Conservation (phyloP, 2,888 invertebrate species). For the Parapristionchus giblindavisi region DNA sequence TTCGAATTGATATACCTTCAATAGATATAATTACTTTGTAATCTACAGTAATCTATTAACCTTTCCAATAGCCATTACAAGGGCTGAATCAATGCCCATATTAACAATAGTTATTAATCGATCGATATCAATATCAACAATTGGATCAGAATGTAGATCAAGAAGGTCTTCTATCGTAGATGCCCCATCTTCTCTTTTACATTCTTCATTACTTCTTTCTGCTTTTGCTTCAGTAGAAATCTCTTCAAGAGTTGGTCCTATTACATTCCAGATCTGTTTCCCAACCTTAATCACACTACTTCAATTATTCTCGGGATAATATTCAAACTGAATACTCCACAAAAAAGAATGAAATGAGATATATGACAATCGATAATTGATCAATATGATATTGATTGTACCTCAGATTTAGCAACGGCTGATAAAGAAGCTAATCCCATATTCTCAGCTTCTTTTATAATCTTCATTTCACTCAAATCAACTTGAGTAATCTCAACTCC, state of each 20-base stretch:
- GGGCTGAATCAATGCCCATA: slow-evolving; percentile 52
- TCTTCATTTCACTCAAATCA: slow-evolving; percentile 69
- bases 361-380: too few species aligned
- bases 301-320: not conserved
- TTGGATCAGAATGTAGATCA: slow-evolving; percentile 21
- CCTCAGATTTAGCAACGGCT: slow-evolving; percentile 53
- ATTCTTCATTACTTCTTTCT: too few species aligned
- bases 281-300: slow-evolving; percentile 46
- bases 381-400: too few species aligned
- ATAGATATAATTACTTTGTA: not conserved
- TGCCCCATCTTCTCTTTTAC: slow-evolving; percentile 32
- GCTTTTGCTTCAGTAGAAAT: slow-evolving; percentile 45
- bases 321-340: not conserved
- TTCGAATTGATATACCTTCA: slow-evolving; percentile 37
- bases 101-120: slow-evolving; percentile 51
- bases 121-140: slow-evolving; percentile 49
- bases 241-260: slow-evolving; percentile 50
- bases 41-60: slow-evolving; percentile 33
- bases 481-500: slow-evolving; percentile 70
- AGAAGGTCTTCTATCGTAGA: slow-evolving; percentile 21
- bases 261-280: slow-evolving; percentile 53
- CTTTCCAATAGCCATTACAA: slow-evolving; percentile 48
- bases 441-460: slow-evolving; percentile 64
- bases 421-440: slow-evolving; percentile 56
- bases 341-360: not conserved